Conservation (phyloP, 2,888 invertebrate genomes). For the Ormia ochracea region DNA sequence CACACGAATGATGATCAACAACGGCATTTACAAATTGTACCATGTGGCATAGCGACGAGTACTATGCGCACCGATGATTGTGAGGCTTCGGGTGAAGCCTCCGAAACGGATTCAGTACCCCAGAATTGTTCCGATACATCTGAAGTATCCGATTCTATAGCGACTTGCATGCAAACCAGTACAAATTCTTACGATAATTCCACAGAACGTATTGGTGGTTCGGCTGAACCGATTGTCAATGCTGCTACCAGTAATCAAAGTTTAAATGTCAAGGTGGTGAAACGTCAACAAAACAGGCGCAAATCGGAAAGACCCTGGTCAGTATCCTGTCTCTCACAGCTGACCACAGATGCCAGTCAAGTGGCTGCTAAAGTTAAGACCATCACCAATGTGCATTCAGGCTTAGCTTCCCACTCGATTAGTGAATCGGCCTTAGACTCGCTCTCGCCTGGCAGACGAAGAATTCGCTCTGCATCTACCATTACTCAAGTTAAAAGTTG, state of each 20-base stretch:
- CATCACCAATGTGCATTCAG: constrained; percentile 76
- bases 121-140: constrained; percentile 83
- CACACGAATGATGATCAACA: constrained; percentile 17
- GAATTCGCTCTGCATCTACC: constrained; percentile 69
- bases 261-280: constrained; percentile 79
- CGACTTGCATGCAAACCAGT: constrained; percentile 80
- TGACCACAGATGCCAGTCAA: constrained; percentile 77
- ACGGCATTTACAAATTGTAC: neutral
- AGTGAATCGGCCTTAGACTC: constrained; percentile 93
- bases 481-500: constrained; percentile 69
- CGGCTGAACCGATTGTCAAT: constrained; percentile 79
- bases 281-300: constrained; percentile 76
- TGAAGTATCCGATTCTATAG: constrained; percentile 87
- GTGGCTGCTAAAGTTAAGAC: constrained; percentile 69
- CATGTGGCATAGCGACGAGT: constrained; percentile 8
- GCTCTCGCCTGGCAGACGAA: constrained; percentile 78
- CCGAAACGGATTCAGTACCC: constrained; percentile 79
- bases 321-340: constrained; percentile 89
- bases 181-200: constrained; percentile 78
- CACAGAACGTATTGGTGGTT: constrained; percentile 79
- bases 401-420: constrained; percentile 85
- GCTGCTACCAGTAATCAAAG: constrained; percentile 71
- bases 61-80: constrained; percentile 78
- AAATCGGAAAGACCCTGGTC: constrained; percentile 87
- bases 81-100: constrained; percentile 93